phyloP scores from a whole-genome alignment of 2,797 vertebrate species.

The Aulostomus chinensis region DNA sequence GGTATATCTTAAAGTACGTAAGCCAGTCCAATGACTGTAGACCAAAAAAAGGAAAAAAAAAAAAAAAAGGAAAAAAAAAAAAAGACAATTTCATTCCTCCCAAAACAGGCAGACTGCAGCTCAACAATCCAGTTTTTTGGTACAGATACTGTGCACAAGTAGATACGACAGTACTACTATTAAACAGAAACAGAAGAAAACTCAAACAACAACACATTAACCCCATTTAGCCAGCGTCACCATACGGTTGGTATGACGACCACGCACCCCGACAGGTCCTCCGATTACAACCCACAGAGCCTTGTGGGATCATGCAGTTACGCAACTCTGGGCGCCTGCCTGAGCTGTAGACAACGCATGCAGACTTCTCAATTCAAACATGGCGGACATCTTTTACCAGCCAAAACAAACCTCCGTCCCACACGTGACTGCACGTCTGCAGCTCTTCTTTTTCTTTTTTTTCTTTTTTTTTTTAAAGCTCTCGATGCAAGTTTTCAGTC shows the following conservation, averaged over 20 bases:
- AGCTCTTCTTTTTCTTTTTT: too few relatives aligned
- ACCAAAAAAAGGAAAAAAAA: slow-evolving; percentile 44
- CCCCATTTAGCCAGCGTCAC: slow-evolving; percentile 44
- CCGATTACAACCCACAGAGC: slow-evolving; percentile 46
- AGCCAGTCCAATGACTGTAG: slow-evolving; percentile 75
- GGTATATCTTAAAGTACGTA: slow-evolving; percentile 84
- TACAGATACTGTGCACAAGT: slow-evolving; percentile 89
- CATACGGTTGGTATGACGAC: slow-evolving; percentile 39
- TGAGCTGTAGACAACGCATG: slow-evolving; percentile 53
- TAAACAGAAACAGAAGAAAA: slow-evolving; percentile 50
- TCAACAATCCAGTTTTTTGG: slow-evolving; percentile 87
- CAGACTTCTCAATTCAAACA: slow-evolving; percentile 41
- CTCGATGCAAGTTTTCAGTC: slow-evolving; percentile 60
- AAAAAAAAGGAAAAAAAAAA: slow-evolving; percentile 54
- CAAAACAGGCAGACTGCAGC: slow-evolving; percentile 81
- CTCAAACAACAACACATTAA: slow-evolving; percentile 47
- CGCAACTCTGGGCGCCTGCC: slow-evolving; percentile 55
- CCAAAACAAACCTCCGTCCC: slow-evolving; percentile 36
- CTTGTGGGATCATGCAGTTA: slow-evolving; percentile 45
- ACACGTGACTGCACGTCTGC: slow-evolving; percentile 54
- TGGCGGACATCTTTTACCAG: slow-evolving; percentile 49
- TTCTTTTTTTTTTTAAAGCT: slow-evolving; percentile 83
- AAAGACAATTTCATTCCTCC: slow-evolving; percentile 73
- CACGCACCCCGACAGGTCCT: slow-evolving; percentile 20
- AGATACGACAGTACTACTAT: slow-evolving; percentile 78